Evolutionary conservation across 1,140 invertebrate genomes (phyloP), one percentile per base, ranked within the genome.

Genomic region (Drosophila rhopaloa): DNA sequence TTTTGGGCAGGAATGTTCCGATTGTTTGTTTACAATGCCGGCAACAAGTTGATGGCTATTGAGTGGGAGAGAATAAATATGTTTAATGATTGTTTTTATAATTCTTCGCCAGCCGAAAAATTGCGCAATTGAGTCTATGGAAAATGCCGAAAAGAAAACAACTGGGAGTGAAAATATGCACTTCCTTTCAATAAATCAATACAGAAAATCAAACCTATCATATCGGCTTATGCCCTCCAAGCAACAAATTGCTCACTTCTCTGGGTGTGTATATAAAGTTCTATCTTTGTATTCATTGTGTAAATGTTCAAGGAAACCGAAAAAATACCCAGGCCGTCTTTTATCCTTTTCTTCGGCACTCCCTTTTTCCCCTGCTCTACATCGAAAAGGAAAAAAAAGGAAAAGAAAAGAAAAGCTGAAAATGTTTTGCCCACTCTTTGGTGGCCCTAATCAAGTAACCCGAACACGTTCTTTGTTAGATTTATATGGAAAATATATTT

Each of bases 401-500:
- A 27, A 19, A 37, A 50, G 41, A 24, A 35, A 56, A 32, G 41
- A 59, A 53, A 54, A 14, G 41, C 24, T 35, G 50, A 63, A 74
- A 75, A 55, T 75, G 72, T 40, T 55, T 47, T 48, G 37, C 70
- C 71, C 83, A 88, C 71, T 79, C 83, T 60, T 53, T 61, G 57
- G 13, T 67, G 81, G 72, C 61, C 84, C 84, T 88, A 88, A 88
- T 88, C 84, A 88, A 88, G 84, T 84, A 88, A 88, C 84, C 84
- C 84, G 73, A 88, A 88, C 84, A 88, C 84, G 84, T 88, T 80
- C 84, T 78, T 88, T 89, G 84, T 88, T 88, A 88, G 84, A 88
- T 88, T 88, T 88, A 88, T 88, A 88, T 89, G 80, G 84, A 88
- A 89, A 88, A 88, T 72, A 88, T 88, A 88, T 89, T 88, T 88